Evolutionary conservation across 2,113 vertebrate genomes (phyloP), one percentile per base, ranked within the genome.

Genomic region (Chloroceryle aenea): DNA sequence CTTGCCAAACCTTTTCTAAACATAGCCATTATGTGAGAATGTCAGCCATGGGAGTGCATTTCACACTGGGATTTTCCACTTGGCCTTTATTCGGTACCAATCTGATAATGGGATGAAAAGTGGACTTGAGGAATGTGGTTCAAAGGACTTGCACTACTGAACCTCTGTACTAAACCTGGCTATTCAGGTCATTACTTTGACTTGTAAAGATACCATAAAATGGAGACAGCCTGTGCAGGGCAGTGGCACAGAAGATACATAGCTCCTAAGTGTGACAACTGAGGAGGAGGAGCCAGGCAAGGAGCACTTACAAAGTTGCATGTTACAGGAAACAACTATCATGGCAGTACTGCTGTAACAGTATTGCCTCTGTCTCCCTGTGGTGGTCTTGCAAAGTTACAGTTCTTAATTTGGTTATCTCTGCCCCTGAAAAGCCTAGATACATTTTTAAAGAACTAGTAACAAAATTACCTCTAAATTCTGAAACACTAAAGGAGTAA

Each of bases 81-180:
- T 67, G 71, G 72, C 63, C 40, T 94, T 83, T 90, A 58, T 76
- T 86, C 89, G 25, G 53, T 68, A 87, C 15, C 77, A 63, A 4
- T 67, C 76, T 92, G 87, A 91, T 95, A 86, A 80, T 8, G 48
- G 55, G 66, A 47, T 68, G 84, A 78, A 95, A 89, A 95, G 43
- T 94, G 87, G 77, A 93, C 66, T 75, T 48, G 58, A 73, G 90
- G 73, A 94, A 85, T 67, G 53, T 5, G 26, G 81, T 89, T 91
- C 87, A 85, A 91, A 93, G 82, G 50, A 58, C 79, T 89, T 58
- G 47, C n/a, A 23, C 59, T 56, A 6, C 32, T 77, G 84, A 87
- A 73, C 50, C 25, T 34, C 36, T 15, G 21, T 62, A 40, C 20
- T 29, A 45, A 91, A 61, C 48, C 77, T 27, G 9, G 36, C 56